These are phyloP conservation scores for Crotalus viridis DNA, from an alignment of 2,113 vertebrate genomes.

Conservation along the genomic window DNA sequence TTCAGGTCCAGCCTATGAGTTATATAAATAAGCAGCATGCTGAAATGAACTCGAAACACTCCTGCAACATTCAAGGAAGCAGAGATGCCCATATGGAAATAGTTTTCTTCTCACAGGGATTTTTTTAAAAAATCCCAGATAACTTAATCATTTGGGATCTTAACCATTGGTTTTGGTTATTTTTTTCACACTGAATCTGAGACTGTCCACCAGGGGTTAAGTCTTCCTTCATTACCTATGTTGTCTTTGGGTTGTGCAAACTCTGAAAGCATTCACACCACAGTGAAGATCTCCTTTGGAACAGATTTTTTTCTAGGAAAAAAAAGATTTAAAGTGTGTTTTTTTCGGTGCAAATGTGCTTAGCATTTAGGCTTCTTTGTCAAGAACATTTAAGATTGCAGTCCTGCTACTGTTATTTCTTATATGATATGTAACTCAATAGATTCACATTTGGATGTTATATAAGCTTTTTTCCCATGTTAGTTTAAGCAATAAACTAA, in stretches of 20 bases:
- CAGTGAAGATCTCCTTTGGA: background rate
- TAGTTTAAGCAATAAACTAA: constrained; percentile 3
- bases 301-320: no score
- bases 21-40: background rate
- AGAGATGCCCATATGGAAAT: background rate
- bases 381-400: background rate
- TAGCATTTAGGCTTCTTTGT: background rate
- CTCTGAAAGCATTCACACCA: background rate
- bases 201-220: background rate
- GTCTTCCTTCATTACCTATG: background rate
- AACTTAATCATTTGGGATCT: background rate
- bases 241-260: background rate
- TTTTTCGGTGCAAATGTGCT: background rate
- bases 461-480: background rate
- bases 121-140: background rate
- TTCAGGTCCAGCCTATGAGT: background rate
- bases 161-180: background rate
- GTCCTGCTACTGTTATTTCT: background rate
- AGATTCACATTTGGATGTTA: background rate
- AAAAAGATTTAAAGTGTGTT: background rate
- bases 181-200: background rate
- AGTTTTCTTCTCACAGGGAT: background rate
- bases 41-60: background rate
- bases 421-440: background rate
- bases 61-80: background rate